Evolutionary conservation across 2,888 invertebrate genomes (phyloP).

Genomic region (Raillietiella orientalis): DNA sequence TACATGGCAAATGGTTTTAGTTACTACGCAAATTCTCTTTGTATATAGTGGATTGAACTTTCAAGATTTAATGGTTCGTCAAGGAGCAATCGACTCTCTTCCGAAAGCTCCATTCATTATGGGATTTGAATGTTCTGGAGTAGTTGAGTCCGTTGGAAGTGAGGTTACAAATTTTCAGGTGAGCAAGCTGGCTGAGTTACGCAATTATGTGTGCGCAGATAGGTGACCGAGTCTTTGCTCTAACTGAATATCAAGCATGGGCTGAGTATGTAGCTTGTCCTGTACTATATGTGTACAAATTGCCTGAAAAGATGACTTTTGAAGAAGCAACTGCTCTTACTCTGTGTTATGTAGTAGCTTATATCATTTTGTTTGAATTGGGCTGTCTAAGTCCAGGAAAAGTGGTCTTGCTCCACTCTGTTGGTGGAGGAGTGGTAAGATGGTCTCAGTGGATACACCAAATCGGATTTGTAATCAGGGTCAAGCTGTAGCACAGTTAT

Average conservation of each 20-base stretch:
- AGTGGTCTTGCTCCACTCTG: conserved; percentile 46
- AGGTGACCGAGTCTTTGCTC: conserved; percentile 45
- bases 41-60: conserved; percentile 53
- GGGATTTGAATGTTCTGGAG: conserved; percentile 61
- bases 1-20: no score
- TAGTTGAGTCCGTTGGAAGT: conserved; percentile 40
- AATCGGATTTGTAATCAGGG: conserved; percentile 23
- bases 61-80: conserved; percentile 57
- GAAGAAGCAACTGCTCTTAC: conserved; percentile 51
- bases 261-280: conserved; percentile 49
- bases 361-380: conserved; percentile 50
- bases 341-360: conserved; percentile 55
- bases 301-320: conserved; percentile 37
- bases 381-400: conserved; percentile 42
- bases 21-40: no score
- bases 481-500: conserved; percentile 47
- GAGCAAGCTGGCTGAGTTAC: no score
- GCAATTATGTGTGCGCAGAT: no score
- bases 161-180: conserved; percentile 44
- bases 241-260: conserved; percentile 58
- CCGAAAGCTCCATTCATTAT: conserved; percentile 67
- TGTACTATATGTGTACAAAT: conserved; percentile 39
- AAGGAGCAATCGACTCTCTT: conserved; percentile 52
- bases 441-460: conserved; percentile 3
- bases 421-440: conserved; percentile 53